Percentiles rank a stretch among this genome's conserved stretches.
Conservation (phyloP, 2,797 vertebrate genomes). For the Halcyon leucocephala region DNA sequence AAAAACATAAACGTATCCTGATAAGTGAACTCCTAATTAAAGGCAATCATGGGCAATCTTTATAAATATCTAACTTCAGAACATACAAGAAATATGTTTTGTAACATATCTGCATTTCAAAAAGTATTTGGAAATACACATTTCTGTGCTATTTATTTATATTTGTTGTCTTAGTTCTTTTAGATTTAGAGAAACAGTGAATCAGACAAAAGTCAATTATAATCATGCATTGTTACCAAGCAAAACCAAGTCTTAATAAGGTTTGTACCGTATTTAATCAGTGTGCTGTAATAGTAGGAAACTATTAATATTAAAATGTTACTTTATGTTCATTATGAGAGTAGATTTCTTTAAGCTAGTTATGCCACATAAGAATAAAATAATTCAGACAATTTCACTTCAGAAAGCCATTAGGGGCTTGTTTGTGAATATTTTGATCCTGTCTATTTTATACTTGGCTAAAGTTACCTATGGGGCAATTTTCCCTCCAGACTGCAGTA, state of each 20-base stretch:
- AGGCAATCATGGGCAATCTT: background rate
- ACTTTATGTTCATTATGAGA: constrained; percentile 62
- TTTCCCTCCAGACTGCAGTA: constrained; percentile 1
- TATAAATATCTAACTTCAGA: constrained; percentile 22
- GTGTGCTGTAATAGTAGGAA: constrained; percentile 12
- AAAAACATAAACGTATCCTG: background rate
- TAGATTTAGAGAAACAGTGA: constrained; percentile 53
- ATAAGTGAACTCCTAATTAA: constrained; percentile 33
- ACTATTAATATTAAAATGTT: constrained; percentile 55
- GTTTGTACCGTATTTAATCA: constrained; percentile 23
- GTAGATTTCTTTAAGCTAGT: constrained; percentile 39
- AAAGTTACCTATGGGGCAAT: background rate
- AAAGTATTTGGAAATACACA: constrained; percentile 21
- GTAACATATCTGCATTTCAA: constrained; percentile 49
- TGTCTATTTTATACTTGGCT: background rate
- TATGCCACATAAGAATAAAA: constrained; percentile 6
- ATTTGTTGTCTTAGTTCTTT: constrained; percentile 51
- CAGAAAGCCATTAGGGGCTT: constrained; percentile 19
- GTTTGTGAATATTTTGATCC: constrained; percentile 30
- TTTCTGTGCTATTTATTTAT: constrained; percentile 30
- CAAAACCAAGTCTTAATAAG: constrained; percentile 25
- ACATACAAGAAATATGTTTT: background rate
- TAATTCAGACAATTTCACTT: constrained; percentile 43
- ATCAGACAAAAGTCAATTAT: constrained; percentile 57
- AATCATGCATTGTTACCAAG: constrained; percentile 20